Evolutionary conservation across 2,888 invertebrate genomes (phyloP).

Genomic region (Leptinotarsa rubiginosa): DNA sequence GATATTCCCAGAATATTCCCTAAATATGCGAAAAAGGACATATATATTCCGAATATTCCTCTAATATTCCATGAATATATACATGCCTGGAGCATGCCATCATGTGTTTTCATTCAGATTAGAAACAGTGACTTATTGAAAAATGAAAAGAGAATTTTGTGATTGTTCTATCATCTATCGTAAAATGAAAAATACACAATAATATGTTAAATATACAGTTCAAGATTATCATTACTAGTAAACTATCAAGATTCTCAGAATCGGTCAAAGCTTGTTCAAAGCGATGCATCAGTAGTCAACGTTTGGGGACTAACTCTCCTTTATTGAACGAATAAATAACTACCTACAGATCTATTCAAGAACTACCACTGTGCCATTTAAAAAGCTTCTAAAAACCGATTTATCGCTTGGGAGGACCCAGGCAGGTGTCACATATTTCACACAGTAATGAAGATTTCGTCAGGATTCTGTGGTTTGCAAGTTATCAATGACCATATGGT

Average conservation of each 20-base stretch:
- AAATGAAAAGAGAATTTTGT: neutral
- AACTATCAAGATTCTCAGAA: conserved; percentile 1
- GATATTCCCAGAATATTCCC: conserved; percentile 12
- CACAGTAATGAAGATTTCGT: conserved; percentile 25
- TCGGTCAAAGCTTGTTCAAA: neutral
- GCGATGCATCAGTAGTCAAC: neutral
- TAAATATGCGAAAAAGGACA: conserved; percentile 1
- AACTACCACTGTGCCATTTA: conserved; percentile 33
- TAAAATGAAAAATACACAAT: neutral
- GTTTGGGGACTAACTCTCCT: neutral
- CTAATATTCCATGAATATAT: no score
- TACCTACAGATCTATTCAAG: conserved; percentile 18
- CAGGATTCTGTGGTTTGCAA: neutral
- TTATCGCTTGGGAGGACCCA: conserved; percentile 31
- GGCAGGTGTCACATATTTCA: conserved; percentile 41
- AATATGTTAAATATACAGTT: no score
- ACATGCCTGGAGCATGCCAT: no score
- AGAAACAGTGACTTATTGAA: neutral
- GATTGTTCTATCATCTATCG: neutral
- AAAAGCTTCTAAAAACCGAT: conserved; percentile 38
- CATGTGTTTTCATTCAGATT: no score
- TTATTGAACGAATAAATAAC: conserved; percentile 35
- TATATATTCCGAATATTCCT: no score
- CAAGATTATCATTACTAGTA: neutral
- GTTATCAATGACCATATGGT: neutral